Base-by-base conservation (phyloP, 2,113 vertebrate genomes). In the Coptodon bakossiorum region DNA sequence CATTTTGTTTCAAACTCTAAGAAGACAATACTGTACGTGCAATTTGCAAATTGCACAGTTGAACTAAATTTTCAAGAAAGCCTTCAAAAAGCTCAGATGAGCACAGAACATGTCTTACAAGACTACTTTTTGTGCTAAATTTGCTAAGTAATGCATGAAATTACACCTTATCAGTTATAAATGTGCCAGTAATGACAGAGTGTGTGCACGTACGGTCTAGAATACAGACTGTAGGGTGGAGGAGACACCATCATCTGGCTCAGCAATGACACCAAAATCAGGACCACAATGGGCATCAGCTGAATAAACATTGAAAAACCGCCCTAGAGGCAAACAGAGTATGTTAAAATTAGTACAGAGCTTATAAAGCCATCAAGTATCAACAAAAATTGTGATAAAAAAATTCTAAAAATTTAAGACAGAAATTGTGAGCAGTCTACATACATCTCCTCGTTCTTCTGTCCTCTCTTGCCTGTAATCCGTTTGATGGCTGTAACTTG, bases 261-360 rank as follows among this genome's bases (percentile, higher is more conserved):
- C 93, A 99, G 94, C 87, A 99, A 95, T 45, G 98, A 99, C 86
- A 99, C 98, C 14, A 99, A 96, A 88, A 99, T 98, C 94, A 99
- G 93, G 34, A 99, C 97, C 90, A 99, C 97, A 63, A 99, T 97
- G 84, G 99, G 99, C 98, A 99, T 98, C 94, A 99, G 94, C 95
- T 99, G 99, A 92, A 99, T 98, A 88, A 99, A 98, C 97, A 98
- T 98, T 79, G 98, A 99, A 95, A 99, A 99, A 40, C 99, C 98
- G 83, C 98, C 98, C 98, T 99, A 68, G 27, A 92, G 86, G 90
- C 36, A 95, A 93, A 93, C 14, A 84, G n/a, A 91, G 43, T 61
- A 92, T 27, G 82, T 4, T 31, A 61, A 40, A 4, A 7, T 63
- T 17, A 78, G 9, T 17, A 78, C 24, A 78, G 24, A 50, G 43